Evolutionary conservation across 2,113 vertebrate species (phyloP).

Genomic region (Microcebus tavaratra): DNA sequence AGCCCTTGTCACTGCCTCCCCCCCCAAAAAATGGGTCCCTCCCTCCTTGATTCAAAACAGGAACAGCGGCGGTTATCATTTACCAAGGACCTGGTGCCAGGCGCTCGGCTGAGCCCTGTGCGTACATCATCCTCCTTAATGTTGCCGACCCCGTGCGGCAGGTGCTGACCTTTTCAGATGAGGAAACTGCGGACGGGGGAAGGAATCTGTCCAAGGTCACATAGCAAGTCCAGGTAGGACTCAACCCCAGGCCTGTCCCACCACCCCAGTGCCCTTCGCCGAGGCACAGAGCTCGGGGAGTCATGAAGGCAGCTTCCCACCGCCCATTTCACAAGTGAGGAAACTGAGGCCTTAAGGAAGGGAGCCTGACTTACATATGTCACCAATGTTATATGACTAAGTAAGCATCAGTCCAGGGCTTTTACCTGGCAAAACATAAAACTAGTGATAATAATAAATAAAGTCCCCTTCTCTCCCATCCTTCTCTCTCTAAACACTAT

Average conservation of each 20-base stretch:
- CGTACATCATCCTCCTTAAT: background rate
- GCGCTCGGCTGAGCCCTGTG: background rate
- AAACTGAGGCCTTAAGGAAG: constrained; percentile 5
- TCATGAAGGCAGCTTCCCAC: background rate
- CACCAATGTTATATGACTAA: background rate
- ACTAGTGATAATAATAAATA: background rate
- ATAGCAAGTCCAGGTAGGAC: background rate
- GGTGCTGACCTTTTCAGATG: background rate
- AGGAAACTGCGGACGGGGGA: background rate
- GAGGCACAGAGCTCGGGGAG: background rate
- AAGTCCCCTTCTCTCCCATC: background rate
- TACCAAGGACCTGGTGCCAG: background rate
- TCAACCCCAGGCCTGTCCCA: background rate
- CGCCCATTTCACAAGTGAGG: background rate
- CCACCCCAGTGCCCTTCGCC: background rate
- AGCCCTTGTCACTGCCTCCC: background rate
- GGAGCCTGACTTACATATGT: background rate
- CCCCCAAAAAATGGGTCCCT: background rate
- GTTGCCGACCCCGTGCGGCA: background rate
- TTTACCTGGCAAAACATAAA: background rate
- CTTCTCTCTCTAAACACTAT: background rate
- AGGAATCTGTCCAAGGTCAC: background rate
- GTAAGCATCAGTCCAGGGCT: background rate
- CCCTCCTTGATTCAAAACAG: constrained; percentile 18
- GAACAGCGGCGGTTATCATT: background rate